These are phyloP conservation scores for Heterochromis multidens DNA, from an alignment of 2,113 vertebrate species.

Conservation along the genomic window DNA sequence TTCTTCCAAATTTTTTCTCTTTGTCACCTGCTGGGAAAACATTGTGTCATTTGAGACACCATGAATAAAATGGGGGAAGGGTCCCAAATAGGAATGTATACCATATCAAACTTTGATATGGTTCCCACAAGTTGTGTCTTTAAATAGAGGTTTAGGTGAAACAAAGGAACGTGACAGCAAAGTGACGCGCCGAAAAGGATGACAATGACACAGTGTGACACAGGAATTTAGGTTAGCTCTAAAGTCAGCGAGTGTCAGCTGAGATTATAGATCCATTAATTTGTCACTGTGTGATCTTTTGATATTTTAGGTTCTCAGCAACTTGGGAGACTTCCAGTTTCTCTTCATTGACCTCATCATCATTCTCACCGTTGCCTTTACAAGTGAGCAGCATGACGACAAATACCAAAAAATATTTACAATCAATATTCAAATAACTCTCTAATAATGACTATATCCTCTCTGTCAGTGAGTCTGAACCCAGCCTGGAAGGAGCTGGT, in stretches of 20 bases:
- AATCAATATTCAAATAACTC: neutral
- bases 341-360: conserved; percentile 95
- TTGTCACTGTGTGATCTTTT: neutral
- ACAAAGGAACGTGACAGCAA: neutral
- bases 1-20: neutral
- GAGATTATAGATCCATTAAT: neutral
- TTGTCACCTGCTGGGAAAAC: neutral
- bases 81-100: neutral
- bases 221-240: neutral
- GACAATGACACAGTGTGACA: neutral
- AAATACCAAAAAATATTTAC: too few relatives aligned
- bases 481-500: conserved; percentile 93
- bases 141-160: neutral
- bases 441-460: neutral
- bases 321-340: conserved; percentile 95
- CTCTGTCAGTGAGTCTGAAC: conserved; percentile 90
- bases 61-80: neutral
- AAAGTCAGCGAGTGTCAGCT: neutral
- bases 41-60: neutral
- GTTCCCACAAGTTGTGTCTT: neutral
- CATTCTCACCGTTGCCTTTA: conserved; percentile 92
- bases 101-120: neutral
- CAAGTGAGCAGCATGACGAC: conserved; percentile 81
- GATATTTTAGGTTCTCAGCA: conserved; percentile 85
- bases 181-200: neutral